phyloP scores from a whole-genome alignment of 1,140 invertebrate genomes.

The Hestina assimilis region DNA sequence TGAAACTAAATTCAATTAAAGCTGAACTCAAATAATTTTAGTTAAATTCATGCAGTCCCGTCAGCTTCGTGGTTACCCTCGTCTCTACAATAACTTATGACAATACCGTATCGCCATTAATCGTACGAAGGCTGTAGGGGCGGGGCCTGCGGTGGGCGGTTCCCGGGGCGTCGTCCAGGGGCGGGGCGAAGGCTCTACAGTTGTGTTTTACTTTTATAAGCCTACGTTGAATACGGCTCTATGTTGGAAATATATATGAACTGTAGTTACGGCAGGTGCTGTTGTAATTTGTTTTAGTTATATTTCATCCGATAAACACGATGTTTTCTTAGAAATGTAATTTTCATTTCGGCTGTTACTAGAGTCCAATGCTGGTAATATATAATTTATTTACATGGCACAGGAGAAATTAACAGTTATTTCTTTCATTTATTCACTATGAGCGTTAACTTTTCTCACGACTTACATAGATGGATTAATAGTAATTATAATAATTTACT shows the following conservation, averaged over 20 bases:
- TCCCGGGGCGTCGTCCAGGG: background rate
- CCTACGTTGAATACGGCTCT: background rate
- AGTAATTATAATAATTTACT: no score
- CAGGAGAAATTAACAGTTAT: no score
- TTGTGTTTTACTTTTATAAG: no score
- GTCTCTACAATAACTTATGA: constrained; percentile 18
- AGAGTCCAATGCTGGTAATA: no score
- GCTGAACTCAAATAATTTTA: no score
- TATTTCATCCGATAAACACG: constrained; percentile 1
- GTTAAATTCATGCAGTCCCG: no score
- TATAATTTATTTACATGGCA: no score
- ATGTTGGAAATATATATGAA: background rate
- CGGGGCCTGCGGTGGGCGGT: constrained; percentile 9
- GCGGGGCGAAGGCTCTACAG: constrained; percentile 7
- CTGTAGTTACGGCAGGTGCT: constrained; percentile 3
- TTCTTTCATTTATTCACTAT: no score
- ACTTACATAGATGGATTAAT: no score
- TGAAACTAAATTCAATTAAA: no score
- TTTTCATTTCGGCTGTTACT: no score
- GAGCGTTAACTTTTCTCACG: no score
- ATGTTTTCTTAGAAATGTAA: background rate
- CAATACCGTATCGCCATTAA: constrained; percentile 21
- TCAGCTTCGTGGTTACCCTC: constrained; percentile 17
- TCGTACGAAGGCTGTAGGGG: constrained; percentile 16
- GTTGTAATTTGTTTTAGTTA: constrained; percentile 11